Evolutionary conservation across 1,140 invertebrate genomes (phyloP), one percentile per base, ranked within the genome.

Genomic region (Chrysopa pallens): DNA sequence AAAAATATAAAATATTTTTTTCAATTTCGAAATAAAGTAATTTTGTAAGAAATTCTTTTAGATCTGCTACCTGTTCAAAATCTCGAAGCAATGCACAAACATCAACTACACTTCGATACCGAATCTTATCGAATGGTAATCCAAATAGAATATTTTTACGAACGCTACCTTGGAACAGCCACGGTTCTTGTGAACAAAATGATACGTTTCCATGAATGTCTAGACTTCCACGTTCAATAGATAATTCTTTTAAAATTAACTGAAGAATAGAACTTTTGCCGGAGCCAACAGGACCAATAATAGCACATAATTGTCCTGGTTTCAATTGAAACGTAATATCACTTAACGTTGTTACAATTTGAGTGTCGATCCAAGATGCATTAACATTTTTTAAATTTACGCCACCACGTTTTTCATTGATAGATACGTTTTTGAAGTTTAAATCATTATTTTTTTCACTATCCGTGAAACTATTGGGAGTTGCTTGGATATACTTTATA

Each of bases 131-230:
- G 48, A 71, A 84, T 0, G 68, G 58, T 42, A 70, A 61, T 1
- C 83, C 85, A 61, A 90, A 87, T 0, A 86, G 56, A 44, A 91
- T 84, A 55, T 92, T 92, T 48, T 86, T 76, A 36, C 73, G 57
- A 0, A 77, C 66, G 0, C 67, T 66, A 0, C 66, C 76, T 0
- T 74, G 70, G 54, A 84, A 84, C 1, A 84, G 57, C 81, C 83
- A 88, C 0, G 82, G 70, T 49, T 84, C 79, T 54, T 87, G 82
- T 36, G 79, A 75, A 1, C 78, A 74, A 54, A 82, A 85, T 0
- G 80, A 73, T 2, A 85, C 52, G 0, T 57, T 54, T 6, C 80
- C 79, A 5, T 69, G 62, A 1, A 85, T 56, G 6, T 61, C 62
- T 8, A 84, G 46, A 8, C 66, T 64, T 0, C 85, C 85, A n/a